Conservation (phyloP, 2,888 invertebrate genomes). For the Sinopyrophorus schimmeli region DNA sequence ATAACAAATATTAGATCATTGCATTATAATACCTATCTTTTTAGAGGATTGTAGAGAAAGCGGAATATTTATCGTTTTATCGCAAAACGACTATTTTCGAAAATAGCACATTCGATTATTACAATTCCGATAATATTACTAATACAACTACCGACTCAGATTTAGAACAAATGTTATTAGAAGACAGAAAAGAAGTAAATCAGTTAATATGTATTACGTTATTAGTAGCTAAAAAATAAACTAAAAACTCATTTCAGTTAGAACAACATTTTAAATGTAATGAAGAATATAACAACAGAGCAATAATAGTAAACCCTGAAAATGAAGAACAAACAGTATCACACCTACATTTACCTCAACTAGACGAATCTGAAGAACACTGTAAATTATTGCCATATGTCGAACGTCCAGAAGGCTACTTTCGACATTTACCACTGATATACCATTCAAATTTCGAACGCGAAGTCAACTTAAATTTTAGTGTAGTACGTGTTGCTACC, state of each 20-base stretch:
- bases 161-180: slow-evolving; percentile 18
- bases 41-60: slow-evolving; percentile 50
- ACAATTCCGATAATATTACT: slow-evolving; percentile 69
- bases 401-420: slow-evolving; percentile 57
- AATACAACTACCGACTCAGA: slow-evolving; percentile 47
- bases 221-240: too few species aligned
- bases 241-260: slow-evolving; percentile 1
- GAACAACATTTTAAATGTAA: slow-evolving; percentile 7
- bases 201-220: too few species aligned
- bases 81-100: slow-evolving; percentile 40
- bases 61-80: slow-evolving; percentile 48
- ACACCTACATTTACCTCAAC: too few species aligned
- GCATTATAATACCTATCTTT: slow-evolving; percentile 30
- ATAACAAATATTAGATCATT: too few species aligned
- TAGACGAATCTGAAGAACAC: too few species aligned
- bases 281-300: neutral
- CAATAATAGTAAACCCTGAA: neutral
- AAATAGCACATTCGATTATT: slow-evolving; percentile 65
- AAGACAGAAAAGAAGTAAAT: slow-evolving; percentile 16
- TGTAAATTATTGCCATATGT: slow-evolving; percentile 10
- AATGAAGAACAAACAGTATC: too few species aligned
- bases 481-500: slow-evolving; percentile 90
- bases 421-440: slow-evolving; percentile 58
- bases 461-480: slow-evolving; percentile 73
- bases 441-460: slow-evolving; percentile 75